Evolutionary conservation across 2,797 vertebrate species (phyloP).

Genomic region (Leucoraja ocellata): DNA sequence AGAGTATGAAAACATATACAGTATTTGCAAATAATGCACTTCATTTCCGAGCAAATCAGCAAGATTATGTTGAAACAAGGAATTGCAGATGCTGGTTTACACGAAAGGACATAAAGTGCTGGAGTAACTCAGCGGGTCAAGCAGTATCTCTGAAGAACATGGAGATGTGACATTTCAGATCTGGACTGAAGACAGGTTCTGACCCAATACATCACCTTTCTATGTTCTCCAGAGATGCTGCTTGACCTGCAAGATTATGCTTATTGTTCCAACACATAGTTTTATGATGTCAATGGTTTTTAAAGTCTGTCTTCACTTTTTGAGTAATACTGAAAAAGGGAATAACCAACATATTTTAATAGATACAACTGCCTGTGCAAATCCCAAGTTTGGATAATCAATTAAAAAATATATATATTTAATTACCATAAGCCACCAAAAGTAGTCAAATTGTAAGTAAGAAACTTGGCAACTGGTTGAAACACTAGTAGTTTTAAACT

Average conservation of each 20-base stretch:
- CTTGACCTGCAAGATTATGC: too few relatives aligned
- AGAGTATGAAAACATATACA: background rate
- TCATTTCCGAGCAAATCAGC: background rate
- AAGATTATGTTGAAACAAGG: too few relatives aligned
- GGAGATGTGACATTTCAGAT: too few relatives aligned
- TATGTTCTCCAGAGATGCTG: too few relatives aligned
- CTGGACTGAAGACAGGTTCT: too few relatives aligned
- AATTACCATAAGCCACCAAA: conserved; percentile 23
- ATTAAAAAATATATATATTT: background rate
- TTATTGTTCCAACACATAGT: background rate
- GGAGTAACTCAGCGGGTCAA: too few relatives aligned
- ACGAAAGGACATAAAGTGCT: too few relatives aligned
- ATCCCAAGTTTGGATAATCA: background rate
- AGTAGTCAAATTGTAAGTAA: background rate
- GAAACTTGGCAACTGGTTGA: background rate
- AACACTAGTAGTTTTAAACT: background rate
- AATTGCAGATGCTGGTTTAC: too few relatives aligned
- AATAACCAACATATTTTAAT: background rate
- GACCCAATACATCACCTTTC: too few relatives aligned
- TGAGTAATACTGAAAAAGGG: background rate
- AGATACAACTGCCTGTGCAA: background rate
- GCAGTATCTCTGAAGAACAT: too few relatives aligned
- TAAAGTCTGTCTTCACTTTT: background rate
- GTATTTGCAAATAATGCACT: background rate
- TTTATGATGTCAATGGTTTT: background rate